Base-by-base conservation (phyloP, 2,888 invertebrate species). In the Cheilosia scutellata region DNA sequence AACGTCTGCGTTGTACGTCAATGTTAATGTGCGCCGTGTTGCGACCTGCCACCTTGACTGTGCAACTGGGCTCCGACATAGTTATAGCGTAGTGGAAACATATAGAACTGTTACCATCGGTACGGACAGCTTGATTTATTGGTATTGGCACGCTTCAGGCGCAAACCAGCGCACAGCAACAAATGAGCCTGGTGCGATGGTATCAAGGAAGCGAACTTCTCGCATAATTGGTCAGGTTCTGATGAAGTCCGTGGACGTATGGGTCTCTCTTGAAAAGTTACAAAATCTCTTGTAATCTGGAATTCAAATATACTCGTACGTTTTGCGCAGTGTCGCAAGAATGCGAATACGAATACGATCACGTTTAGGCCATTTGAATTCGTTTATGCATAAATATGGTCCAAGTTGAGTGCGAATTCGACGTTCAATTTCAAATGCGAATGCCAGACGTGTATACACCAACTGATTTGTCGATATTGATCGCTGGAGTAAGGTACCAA, bases 141-240 rank as follows among this genome's bases (percentile, higher is more conserved):
- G 72, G 49, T 72, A 72, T 68, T 74, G 82, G 72, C 78, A 83
- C 72, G 82, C 78, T 71, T 72, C 42, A 55, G 82, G 66, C 77
- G 44, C 71, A 42, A 63, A 68, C 49, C 37, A 82, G 20, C 47
- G 49, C 62, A 37, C 37, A 11, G 37, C 37, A 60, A 62, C 55
- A 76, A 75, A 70, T 57, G 51, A 65, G 4, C 37, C 62, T 42
- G 40, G 40, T 20, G 51, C 49, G 47, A 66, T 71, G 60, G 44
- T 55, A 82, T 77, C 77, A 29, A 76, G 82, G 82, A 83, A 83
- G 72, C 78, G 49, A 27, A 68, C 55, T 42, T 44, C 2, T 44
- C 31, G 27, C 44, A 57, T 57, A 72, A 66, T 72, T 78, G 62
- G 62, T 42, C 66, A 47, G 66, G 66, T 72, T 72, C 51, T 72